A percentile compares a stretch with the other conserved stretches of the same genome.
These are phyloP conservation scores for Microtus ochrogaster DNA, from an alignment of 2,113 vertebrate species.

Conservation along the genomic window DNA sequence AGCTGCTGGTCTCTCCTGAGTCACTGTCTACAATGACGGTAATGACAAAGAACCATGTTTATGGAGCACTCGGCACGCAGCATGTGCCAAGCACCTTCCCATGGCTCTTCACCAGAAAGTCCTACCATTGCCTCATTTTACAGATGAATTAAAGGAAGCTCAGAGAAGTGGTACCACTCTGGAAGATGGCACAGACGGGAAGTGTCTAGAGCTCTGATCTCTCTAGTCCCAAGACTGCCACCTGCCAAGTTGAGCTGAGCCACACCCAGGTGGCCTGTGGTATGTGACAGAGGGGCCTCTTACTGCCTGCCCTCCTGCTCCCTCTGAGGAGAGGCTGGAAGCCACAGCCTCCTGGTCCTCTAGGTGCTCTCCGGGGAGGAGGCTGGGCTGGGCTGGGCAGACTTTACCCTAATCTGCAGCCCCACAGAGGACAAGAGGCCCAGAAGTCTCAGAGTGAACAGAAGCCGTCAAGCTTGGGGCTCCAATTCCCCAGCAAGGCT, in stretches of 20 bases:
- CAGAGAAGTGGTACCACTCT: not conserved
- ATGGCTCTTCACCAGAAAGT: not conserved
- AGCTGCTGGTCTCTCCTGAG: not conserved
- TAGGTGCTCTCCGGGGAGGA: not conserved
- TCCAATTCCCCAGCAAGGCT: conserved; percentile 66
- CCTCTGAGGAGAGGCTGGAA: not conserved
- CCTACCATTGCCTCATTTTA: not conserved
- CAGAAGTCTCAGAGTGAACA: conserved; percentile 25
- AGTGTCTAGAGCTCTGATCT: not conserved
- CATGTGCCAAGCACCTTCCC: not conserved
- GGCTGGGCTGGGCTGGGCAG: not conserved
- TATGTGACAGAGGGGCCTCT: not conserved
- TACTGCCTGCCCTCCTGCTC: not conserved
- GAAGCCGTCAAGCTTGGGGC: conserved; percentile 64
- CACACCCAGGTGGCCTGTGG: not conserved
- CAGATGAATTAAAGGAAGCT: conserved; percentile 30
- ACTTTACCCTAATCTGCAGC: conserved; percentile 57
- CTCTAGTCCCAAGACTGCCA: not conserved
- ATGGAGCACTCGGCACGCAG: not conserved
- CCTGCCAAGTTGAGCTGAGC: not conserved
- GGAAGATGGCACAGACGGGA: not conserved
- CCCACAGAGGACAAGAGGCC: conserved; percentile 14
- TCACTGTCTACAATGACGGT: not conserved
- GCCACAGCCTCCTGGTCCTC: not conserved
- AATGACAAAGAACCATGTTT: not conserved